Percentiles rank a stretch among this genome's conserved stretches.
Conservation (phyloP, 2,797 vertebrate species). For the Muscicapa striata region DNA sequence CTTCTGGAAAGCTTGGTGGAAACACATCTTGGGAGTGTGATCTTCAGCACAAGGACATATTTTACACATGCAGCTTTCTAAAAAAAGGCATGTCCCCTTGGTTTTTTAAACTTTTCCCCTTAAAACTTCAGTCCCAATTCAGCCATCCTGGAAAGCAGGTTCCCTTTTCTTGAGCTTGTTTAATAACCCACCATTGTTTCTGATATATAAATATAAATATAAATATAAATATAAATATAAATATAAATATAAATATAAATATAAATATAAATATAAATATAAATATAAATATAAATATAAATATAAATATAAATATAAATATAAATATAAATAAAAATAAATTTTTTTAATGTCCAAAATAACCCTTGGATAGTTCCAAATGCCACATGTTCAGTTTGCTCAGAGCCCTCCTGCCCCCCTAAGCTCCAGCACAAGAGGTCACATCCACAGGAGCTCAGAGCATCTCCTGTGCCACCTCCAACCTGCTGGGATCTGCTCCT, state of each 20-base stretch:
- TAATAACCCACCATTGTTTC: slow-evolving; percentile 11
- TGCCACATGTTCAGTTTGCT: background rate
- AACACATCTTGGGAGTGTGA: background rate
- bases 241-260: background rate
- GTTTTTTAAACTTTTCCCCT: background rate
- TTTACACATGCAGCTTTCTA: background rate
- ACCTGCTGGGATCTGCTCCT: background rate
- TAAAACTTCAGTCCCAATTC: background rate
- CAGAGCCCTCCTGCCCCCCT: background rate
- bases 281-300: background rate
- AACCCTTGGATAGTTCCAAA: slow-evolving; percentile 54
- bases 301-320: background rate
- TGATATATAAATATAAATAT: background rate
- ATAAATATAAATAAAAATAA: too few species aligned
- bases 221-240: too few species aligned
- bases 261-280: too few species aligned
- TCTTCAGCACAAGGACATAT: background rate
- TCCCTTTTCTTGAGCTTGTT: background rate
- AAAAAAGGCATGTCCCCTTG: background rate
- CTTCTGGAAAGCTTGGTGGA: background rate
- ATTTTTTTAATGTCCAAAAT: background rate
- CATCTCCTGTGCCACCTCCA: background rate
- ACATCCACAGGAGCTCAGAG: background rate
- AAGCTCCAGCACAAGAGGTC: slow-evolving; percentile 33
- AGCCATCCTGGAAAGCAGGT: background rate